phyloP scores from a whole-genome alignment of 2,888 invertebrate genomes.

The Acanthosepion pharaonis region DNA sequence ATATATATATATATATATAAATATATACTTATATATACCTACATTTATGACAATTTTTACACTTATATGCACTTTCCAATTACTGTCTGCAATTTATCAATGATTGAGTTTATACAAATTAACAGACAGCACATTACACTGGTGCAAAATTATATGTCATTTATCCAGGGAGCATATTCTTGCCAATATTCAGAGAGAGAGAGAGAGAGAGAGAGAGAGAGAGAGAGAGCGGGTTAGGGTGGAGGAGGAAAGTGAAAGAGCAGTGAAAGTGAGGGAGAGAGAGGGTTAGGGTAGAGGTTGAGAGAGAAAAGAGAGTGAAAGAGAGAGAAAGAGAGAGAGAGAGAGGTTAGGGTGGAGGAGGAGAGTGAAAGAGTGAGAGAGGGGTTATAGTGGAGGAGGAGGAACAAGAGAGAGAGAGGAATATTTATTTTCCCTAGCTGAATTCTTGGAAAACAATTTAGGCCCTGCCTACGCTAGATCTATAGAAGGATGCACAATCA shows the following conservation, averaged over 20 bases:
- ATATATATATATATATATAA: too few species aligned
- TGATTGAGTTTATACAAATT: constrained; percentile 33
- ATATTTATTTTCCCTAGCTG: not conserved
- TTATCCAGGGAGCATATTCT: not conserved
- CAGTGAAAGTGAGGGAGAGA: not conserved
- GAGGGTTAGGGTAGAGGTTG: not conserved
- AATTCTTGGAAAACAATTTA: constrained; percentile 6
- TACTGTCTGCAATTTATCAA: not conserved
- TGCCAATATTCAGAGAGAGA: not conserved
- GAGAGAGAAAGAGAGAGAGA: not conserved
- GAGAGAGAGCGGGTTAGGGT: not conserved
- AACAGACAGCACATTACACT: not conserved
- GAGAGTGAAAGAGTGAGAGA: not conserved
- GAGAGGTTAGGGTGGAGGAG: not conserved
- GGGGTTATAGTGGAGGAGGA: not conserved
- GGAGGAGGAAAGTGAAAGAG: not conserved
- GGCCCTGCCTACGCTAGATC: not conserved
- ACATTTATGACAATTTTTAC: not conserved
- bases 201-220: not conserved
- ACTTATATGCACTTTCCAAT: not conserved
- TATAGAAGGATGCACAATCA: not conserved
- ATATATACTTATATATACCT: too few species aligned
- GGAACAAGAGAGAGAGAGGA: not conserved
- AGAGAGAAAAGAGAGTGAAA: too few species aligned
- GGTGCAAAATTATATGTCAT: not conserved